Evolutionary conservation across 2,113 vertebrate genomes (phyloP), one percentile per base, ranked within the genome.

Genomic region (Arothron firmamentum): DNA sequence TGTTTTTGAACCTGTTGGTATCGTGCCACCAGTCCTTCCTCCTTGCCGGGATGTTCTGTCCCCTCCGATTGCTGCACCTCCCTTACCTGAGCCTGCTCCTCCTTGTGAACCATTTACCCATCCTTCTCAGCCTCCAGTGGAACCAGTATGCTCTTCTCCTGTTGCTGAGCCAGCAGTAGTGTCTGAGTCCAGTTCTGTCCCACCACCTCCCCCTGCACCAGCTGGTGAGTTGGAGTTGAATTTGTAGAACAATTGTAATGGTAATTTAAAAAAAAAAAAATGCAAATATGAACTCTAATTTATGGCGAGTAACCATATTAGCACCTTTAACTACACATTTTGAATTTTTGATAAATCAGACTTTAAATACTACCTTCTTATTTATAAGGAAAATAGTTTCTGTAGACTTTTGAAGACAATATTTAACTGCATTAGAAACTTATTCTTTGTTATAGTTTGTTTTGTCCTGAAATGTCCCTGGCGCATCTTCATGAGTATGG

Each of bases 91-190:
- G 45, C 84, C 62, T 70, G 62, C 43, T 74, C 61, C 82, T 72
- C 65, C 78, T 62, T 81, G 65, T 89, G 84, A 89, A 80, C 75
- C 77, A 65, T 53, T 79, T 82, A 48, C 74, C 65, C 78, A 78
- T 76, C 75, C 80, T 85, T 71, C 78, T 68, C 82, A 85, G 83
- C 77, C 70, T 54, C 46, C 51, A 52, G 63, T 70, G 21, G 72
- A 79, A 49, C 67, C 83, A 64, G 61, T 60, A 42, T 38, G 69
- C 23, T 50, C 54, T 65, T 45, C 73, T 68, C 65, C 80, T 59
- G 73, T 52, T 16, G 59, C 69, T 11, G 70, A 83, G 55, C 74
- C 78, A 67, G 60, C 51, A 43, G 62, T 62, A 28, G 72, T 17
- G 7, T 58, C 70, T 34, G 70, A 77, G 57, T 52, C 52, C 0